These are phyloP conservation scores for Netelia inedita DNA, from an alignment of 2,888 invertebrate genomes.

Conservation along the genomic window DNA sequence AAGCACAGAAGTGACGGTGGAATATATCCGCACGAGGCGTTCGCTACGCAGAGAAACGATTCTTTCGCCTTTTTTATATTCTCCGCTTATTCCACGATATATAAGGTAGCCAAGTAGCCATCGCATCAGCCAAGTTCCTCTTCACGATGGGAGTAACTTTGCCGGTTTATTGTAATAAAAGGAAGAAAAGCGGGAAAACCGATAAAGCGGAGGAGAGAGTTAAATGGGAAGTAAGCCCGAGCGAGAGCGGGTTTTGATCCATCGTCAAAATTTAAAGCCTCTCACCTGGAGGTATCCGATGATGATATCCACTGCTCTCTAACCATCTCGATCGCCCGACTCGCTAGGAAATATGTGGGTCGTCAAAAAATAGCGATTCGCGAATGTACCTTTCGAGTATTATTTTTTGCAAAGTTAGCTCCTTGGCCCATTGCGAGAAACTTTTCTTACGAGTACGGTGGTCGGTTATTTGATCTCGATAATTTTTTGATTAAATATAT, in stretches of 20 bases:
- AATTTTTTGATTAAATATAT: too few species aligned
- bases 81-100: slow-evolving; percentile 18
- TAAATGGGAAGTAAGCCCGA: neutral
- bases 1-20: neutral
- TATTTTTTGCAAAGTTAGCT: too few species aligned
- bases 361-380: too few species aligned
- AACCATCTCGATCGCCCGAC: neutral
- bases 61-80: slow-evolving; percentile 46
- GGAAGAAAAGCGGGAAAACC: neutral
- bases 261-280: slow-evolving; percentile 24
- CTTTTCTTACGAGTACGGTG: too few species aligned
- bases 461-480: too few species aligned
- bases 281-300: neutral
- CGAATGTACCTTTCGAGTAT: too few species aligned
- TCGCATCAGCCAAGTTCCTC: slow-evolving; percentile 6
- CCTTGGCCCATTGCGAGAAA: too few species aligned
- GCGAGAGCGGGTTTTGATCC: slow-evolving; percentile 3
- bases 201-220: neutral
- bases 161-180: slow-evolving; percentile 4
- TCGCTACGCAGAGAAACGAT: neutral
- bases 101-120: slow-evolving; percentile 7
- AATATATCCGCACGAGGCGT: neutral
- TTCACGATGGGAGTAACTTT: slow-evolving; percentile 1
- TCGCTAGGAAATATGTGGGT: too few species aligned
- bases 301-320: neutral